Base-by-base conservation (phyloP, 2,797 vertebrate genomes). In the Neolamprologus multifasciatus region DNA sequence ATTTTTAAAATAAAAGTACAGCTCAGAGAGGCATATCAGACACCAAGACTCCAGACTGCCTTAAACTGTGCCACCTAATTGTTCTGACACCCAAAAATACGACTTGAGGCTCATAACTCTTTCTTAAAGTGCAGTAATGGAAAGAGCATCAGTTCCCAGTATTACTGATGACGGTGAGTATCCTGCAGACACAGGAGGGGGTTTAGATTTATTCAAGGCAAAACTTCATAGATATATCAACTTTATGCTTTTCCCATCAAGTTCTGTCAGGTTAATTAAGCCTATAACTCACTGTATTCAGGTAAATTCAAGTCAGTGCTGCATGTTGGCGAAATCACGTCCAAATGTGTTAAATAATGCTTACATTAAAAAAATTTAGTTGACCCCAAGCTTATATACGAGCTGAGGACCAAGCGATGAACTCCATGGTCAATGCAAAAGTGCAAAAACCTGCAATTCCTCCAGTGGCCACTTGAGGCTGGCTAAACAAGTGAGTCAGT, bases 121-220 rank as follows among this genome's bases (percentile, higher is more conserved):
- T 57, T 71, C 31, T 64, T 9, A 11, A 31, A 84, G 9, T 76
- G 81, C 3, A 59, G 57, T 85, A 52, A 79, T 86, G 64, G 77
- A 78, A 76, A 71, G 80, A 51, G 59, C 21, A 51, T 77, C 57
- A 55, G 69, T 23, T 87, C 45, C 71, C 57, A 2, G n/a, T 31
- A 8, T 69, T 43, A 4, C 9, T 64, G 59, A 10, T 59, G 48
- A 4, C 14, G 77, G 67, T 80, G 89, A 86, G 78, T 16, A 29
- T 69, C 48, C 82, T 67, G n/a, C 59, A 59, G 74, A 87, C 88
- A 82, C 48, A 4, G 9, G 82, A 77, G 59, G n/a, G 23, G 48
- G 23, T 36, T 86, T 81, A 57, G 86, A 91, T 89, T 86, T 84
- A 83, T 86, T 81, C 33, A 40, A 26, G 82, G 12, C 43, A 33